Evolutionary conservation across 2,113 vertebrate species (phyloP).

Genomic region (Madoqua kirkii): DNA sequence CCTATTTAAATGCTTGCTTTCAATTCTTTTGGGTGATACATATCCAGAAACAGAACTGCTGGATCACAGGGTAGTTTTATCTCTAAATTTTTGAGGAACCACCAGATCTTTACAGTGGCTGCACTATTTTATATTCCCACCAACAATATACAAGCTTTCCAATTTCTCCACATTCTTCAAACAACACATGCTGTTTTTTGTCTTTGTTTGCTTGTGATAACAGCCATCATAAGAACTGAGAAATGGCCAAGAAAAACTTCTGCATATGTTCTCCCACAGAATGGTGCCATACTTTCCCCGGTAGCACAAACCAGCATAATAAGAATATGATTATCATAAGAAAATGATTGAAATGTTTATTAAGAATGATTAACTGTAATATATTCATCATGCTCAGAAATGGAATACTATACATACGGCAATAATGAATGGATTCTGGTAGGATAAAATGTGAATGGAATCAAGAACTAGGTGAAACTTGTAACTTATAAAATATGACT

Average conservation of each 20-base stretch:
- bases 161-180: not conserved
- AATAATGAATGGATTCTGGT: not conserved
- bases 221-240: not conserved
- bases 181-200: not conserved
- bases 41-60: not conserved
- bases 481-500: not conserved
- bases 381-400: not conserved
- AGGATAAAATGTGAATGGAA: not conserved
- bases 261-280: not conserved
- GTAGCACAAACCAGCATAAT: not conserved
- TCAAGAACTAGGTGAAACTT: not conserved
- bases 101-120: accelerated
- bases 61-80: not conserved
- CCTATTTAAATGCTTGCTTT: not conserved
- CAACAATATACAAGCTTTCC: not conserved
- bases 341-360: not conserved
- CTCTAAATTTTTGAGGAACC: not conserved
- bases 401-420: not conserved
- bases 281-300: not conserved
- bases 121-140: not conserved
- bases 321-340: not conserved
- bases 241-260: not conserved
- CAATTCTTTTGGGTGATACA: not conserved
- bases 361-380: not conserved
- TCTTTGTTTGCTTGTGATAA: not conserved